A percentile compares a stretch with the other conserved stretches of the same genome.
phyloP scores from a whole-genome alignment of 1,140 invertebrate genomes.

The Sinella curviseta region DNA sequence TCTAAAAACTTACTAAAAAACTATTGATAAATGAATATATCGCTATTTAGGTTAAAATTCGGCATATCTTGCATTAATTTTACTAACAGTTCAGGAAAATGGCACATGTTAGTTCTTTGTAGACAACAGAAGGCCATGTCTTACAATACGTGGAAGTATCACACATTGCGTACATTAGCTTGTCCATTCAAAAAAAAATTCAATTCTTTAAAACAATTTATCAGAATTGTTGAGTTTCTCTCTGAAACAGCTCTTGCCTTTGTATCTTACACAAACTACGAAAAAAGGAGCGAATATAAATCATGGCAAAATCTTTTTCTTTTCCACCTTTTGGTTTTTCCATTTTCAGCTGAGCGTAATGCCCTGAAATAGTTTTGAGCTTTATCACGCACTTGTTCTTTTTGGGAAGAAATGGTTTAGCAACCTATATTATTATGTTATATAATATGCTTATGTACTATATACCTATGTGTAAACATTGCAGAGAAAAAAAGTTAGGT shows the following conservation, averaged over 20 bases:
- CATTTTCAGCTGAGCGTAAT: not conserved
- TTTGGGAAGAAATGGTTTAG: not conserved
- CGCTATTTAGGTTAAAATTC: no score
- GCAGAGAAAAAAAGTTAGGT: no score
- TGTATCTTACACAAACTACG: not conserved
- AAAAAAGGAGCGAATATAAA: not conserved
- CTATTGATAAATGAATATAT: no score
- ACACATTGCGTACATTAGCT: no score
- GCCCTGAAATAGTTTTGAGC: not conserved
- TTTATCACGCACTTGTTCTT: not conserved
- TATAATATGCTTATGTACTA: no score
- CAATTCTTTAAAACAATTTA: not conserved
- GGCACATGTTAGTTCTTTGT: no score
- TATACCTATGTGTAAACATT: no score
- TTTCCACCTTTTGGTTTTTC: slow-evolving; percentile 9
- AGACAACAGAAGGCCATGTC: no score
- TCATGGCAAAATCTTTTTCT: not conserved
- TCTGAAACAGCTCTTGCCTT: not conserved
- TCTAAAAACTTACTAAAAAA: no score
- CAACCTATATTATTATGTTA: not conserved
- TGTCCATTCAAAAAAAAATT: no score
- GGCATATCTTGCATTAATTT: no score
- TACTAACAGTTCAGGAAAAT: no score
- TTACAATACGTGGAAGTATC: not conserved
- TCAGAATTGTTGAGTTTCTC: not conserved